These are phyloP conservation scores for Pseudococcus jackbeardsleyi DNA, from an alignment of 2,888 invertebrate species.

Conservation along the genomic window DNA sequence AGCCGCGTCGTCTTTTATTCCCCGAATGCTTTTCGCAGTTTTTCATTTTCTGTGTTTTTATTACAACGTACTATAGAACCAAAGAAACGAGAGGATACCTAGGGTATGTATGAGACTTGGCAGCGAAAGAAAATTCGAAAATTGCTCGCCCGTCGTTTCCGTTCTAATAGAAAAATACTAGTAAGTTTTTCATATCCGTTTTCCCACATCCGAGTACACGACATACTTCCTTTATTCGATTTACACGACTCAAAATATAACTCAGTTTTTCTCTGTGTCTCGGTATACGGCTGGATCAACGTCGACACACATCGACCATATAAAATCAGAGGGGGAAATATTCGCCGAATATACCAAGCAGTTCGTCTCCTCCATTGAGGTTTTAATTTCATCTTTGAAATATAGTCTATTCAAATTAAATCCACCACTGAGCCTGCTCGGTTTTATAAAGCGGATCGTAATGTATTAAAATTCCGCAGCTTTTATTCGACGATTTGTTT, in stretches of 20 bases:
- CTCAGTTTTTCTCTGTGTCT: background rate
- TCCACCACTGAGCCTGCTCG: background rate
- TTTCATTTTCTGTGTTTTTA: constrained; percentile 35
- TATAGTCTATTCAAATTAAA: background rate
- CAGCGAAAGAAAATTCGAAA: background rate
- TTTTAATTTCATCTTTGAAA: background rate
- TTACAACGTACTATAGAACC: background rate
- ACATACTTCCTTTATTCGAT: constrained; percentile 24
- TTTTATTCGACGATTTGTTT: constrained; percentile 31
- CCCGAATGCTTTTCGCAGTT: constrained; percentile 29
- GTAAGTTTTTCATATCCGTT: constrained; percentile 51
- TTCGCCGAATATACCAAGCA: background rate
- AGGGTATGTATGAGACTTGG: background rate
- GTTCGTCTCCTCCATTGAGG: background rate
- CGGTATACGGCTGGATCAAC: background rate
- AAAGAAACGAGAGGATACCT: background rate
- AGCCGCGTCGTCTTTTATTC: background rate
- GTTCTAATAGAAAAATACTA: constrained; percentile 39
- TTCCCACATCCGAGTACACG: constrained; percentile 31
- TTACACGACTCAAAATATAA: background rate
- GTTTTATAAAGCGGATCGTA: background rate
- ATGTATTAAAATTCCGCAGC: background rate
- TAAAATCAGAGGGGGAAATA: background rate
- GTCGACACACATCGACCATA: constrained; percentile 12
- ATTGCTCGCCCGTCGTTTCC: constrained; percentile 36